Base-by-base conservation (phyloP, 1,140 invertebrate genomes). In the Aethina tumida region DNA sequence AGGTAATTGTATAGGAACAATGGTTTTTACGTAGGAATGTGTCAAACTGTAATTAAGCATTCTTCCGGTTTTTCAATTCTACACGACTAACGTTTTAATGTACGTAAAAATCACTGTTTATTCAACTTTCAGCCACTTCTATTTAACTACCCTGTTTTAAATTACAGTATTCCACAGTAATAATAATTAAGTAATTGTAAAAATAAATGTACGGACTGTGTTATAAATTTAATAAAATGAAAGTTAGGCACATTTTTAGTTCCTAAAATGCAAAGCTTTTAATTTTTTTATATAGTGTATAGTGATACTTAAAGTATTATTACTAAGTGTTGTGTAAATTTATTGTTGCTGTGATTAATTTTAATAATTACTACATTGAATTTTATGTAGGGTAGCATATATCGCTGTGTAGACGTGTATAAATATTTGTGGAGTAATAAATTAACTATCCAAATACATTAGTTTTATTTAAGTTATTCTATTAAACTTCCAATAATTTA, bases 331-430 rank as follows among this genome's bases (percentile, higher is more conserved):
- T 49, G 53, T 53, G 52, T 59, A 56, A 55, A 58, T 58, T n/a
- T 57, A 59, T 56, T 59, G 55, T 63, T 59, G 58, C 59, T 60
- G 59, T 63, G 60, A 63, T 63, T 63, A 56, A 49, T 56, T 59
- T 52, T 46, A 54, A 48, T 45, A 45, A 41, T 34, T 42, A 51
- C 16, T 47, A 40, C 45, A 47, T 43, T 50, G 45, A 45, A 52
- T 45, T 46, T 48, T 29, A 41, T 45, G 50, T 55, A 55, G 53
- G 34, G 36, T 49, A 49, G 47, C 34, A 48, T 35, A 37, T 38
- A 31, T 42, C 45, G 49, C 66, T 67, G 55, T 55, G 50, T 55
- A 50, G 53, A 66, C 68, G 64, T 58, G 53, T 53, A 56, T 39
- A 49, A 50, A 46, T 48, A 47, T 50, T 53, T 47, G 52, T 56